phyloP scores from a whole-genome alignment of 2,888 invertebrate genomes.

The Harpalus rubripes region DNA sequence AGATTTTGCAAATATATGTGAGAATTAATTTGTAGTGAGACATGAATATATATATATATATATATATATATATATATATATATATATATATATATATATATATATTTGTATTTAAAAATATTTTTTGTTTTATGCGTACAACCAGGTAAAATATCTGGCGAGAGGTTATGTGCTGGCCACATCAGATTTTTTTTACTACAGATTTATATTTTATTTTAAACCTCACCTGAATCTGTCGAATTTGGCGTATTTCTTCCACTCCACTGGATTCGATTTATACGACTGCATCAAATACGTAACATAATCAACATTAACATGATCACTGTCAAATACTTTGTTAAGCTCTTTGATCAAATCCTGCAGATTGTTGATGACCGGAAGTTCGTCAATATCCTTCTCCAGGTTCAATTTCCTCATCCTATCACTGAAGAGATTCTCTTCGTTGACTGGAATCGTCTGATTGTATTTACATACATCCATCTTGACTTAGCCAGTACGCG shows the following conservation, averaged over 20 bases:
- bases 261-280: conserved; percentile 92
- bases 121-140: too few relatives aligned
- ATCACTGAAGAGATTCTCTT: conserved; percentile 38
- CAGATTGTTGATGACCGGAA: conserved; percentile 77
- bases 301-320: conserved; percentile 93
- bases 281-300: conserved; percentile 88
- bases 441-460: background rate
- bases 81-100: too few relatives aligned
- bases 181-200: too few relatives aligned
- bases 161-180: too few relatives aligned
- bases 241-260: conserved; percentile 97
- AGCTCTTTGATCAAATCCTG: conserved; percentile 84
- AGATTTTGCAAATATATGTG: too few relatives aligned
- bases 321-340: conserved; percentile 87
- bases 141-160: too few relatives aligned
- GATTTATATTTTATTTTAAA: background rate
- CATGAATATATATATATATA: too few relatives aligned
- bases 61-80: too few relatives aligned
- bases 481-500: background rate
- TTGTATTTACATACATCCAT: conserved; percentile 52
- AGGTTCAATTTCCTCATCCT: conserved; percentile 69
- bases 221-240: conserved; percentile 93
- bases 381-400: conserved; percentile 71
- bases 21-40: too few relatives aligned
- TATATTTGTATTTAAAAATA: too few relatives aligned